These are phyloP conservation scores for Glyphotaelius pellucidus DNA, from an alignment of 2,888 invertebrate genomes.

Conservation along the genomic window DNA sequence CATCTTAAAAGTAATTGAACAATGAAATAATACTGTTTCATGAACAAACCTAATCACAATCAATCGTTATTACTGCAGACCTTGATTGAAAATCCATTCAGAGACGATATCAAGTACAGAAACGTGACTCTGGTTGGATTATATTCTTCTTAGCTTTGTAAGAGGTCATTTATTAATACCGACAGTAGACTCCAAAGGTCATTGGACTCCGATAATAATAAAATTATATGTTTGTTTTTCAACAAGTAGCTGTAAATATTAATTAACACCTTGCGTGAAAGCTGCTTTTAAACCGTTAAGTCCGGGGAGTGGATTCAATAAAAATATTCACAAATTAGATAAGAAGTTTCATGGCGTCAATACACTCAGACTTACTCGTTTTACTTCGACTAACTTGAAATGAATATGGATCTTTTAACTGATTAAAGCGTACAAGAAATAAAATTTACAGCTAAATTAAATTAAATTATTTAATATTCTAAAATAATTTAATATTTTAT, in stretches of 20 bases:
- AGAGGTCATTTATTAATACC: neutral
- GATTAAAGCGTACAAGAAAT: neutral
- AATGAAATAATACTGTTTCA: neutral
- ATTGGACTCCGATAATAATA: constrained; percentile 3
- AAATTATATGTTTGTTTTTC: neutral
- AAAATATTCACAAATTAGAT: neutral
- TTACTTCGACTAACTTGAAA: neutral
- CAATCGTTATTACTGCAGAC: neutral
- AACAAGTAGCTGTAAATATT: neutral
- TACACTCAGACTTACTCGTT: neutral
- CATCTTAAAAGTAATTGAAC: neutral
- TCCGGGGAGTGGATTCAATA: neutral
- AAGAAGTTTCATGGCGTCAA: neutral
- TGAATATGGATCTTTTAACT: neutral
- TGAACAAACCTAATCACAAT: neutral
- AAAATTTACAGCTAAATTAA: too few species aligned
- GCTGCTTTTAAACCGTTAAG: neutral
- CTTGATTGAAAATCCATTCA: neutral
- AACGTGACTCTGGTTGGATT: neutral
- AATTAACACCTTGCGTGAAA: neutral
- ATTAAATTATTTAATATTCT: too few species aligned
- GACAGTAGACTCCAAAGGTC: neutral
- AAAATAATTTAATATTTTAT: too few species aligned
- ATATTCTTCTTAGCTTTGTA: constrained; percentile 3
- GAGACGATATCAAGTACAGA: neutral